A percentile compares a stretch with the other conserved stretches of the same genome.
Evolutionary conservation across 37 sponge, comb jelly and placozoan genomes (phyloP).

Genomic region (Diacarnus erythraeanus): DNA sequence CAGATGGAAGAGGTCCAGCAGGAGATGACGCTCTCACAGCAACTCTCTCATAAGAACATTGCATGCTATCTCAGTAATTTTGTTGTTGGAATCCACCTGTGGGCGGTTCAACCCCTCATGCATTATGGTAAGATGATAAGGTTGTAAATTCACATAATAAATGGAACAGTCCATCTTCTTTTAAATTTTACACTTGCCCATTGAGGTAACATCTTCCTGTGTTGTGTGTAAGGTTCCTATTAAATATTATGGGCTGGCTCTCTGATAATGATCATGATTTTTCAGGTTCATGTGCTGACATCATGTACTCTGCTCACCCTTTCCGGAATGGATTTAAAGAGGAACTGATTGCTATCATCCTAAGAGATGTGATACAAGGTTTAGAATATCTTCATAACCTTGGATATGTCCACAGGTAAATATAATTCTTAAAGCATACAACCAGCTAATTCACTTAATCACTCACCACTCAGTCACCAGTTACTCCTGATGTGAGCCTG

Average conservation of each 20-base stretch:
- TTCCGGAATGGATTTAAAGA: slow-evolving; percentile 79
- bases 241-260: too few relatives aligned
- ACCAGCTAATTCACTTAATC: too few relatives aligned
- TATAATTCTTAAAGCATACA: too few relatives aligned
- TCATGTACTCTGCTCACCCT: slow-evolving; percentile 77
- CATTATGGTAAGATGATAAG: slow-evolving; percentile 86
- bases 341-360: slow-evolving; percentile 58
- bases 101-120: slow-evolving; percentile 72
- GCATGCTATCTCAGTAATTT: slow-evolving; percentile 51
- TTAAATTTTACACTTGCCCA: too few relatives aligned
- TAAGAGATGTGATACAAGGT: slow-evolving; percentile 61
- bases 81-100: slow-evolving; percentile 48
- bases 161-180: too few relatives aligned
- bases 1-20: slow-evolving; percentile 67
- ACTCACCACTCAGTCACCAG: neutral
- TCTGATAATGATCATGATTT: neutral
- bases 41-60: slow-evolving; percentile 56
- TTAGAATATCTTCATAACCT: slow-evolving; percentile 70
- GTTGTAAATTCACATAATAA: too few relatives aligned
- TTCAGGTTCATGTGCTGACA: slow-evolving; percentile 84
- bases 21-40: slow-evolving; percentile 60
- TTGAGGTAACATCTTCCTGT: too few relatives aligned
- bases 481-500: too few relatives aligned
- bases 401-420: slow-evolving; percentile 60
- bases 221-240: too few relatives aligned